Evolutionary conservation across 2,797 vertebrate species (phyloP), one percentile per base, ranked within the genome.

Genomic region (Tangara arthus): DNA sequence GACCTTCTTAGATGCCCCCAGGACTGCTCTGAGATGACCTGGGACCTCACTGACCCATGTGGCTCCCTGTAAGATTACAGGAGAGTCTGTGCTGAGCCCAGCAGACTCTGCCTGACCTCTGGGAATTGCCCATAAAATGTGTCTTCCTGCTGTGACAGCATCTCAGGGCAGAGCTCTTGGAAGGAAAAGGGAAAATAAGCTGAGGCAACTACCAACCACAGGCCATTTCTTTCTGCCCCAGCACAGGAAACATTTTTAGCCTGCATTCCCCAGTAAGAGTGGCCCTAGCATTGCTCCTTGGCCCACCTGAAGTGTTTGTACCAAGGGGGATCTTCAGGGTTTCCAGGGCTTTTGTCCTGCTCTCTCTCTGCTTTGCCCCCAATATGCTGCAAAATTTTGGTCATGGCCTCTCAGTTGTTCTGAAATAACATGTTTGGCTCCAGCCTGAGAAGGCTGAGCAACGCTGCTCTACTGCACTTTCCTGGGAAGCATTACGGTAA

Each of bases 31-130:
- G 60, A 83, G 44, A 30, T 46, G 19, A 53, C 15, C 41, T 34
- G n/a, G 32, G 28, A 64, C 13, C 22, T 49, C 52, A 13, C 20
- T n/a, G 44, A 46, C 13, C 57, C 1, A 0, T 2, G 9, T 1
- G 60, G 10, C 15, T 55, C 65, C 63, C 3, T 23, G 2, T 23
- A 34, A 78, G 35, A 3, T 30, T 30, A 27, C 8, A 39, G 42
- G 4, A 50, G 15, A 46, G 15, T 9, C 57, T 19, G 5, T 27
- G 26, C 35, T 20, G 28, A 87, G 64, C 26, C 15, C 46, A 35
- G 49, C 37, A 85, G 28, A 19, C 42, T 76, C 50, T 52, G 16
- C 46, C 55, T 59, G 64, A 87, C 39, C 59, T 5, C 0, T 18
- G 30, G 10, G 42, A 78, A 49, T 14, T 20, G n/a, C 50, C 44